Base-by-base conservation (phyloP, 2,888 invertebrate genomes). In the Petrolisthes cinctipes region DNA sequence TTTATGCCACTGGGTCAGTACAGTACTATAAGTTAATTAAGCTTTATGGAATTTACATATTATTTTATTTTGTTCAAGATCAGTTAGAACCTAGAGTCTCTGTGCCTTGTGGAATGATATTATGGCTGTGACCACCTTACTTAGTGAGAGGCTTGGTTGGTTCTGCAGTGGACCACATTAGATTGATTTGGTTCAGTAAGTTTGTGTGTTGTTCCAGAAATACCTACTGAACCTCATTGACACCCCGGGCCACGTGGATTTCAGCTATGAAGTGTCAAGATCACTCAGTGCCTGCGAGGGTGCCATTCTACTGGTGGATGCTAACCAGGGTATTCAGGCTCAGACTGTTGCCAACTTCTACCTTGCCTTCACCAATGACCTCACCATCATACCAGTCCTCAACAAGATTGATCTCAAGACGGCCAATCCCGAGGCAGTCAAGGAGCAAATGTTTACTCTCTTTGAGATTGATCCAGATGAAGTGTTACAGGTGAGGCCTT, bases 231-330 rank as follows among this genome's bases (percentile, higher is more conserved):
- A 99, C 93, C 94, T 99, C 53, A 98, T 99, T 91, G 99, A 99
- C 93, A 99, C 99, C 23, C 99, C 99, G 5, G 98, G 99, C 3
- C 99, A 99, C 94, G 99, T 99, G 0, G 99, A 99, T 93, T 99
- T 99, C 93, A 96, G 97, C 20, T 98, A 97, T 94, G 99, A 99
- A 94, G 99, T 98, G 83, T 92, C 93, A 5, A 91, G 93, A 53
- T 91, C 91, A 14, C 80, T 91, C 37, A 75, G 96, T 89, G 97
- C 98, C 81, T 99, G 98, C 92, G 97, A 99, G 94, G 99, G 99
- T 11, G 99, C 98, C 0, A 95, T 99, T 91, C 94, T 99, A 86
- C 93, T 99, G 83, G 97, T 99, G 0, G 99, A 99, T 94, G 98
- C 99, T 0, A 98, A 98, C 93, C 97, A 98, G 68, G 94, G 94